Base-by-base conservation (phyloP, 2,888 invertebrate genomes). In the Standfussiana lucernea region DNA sequence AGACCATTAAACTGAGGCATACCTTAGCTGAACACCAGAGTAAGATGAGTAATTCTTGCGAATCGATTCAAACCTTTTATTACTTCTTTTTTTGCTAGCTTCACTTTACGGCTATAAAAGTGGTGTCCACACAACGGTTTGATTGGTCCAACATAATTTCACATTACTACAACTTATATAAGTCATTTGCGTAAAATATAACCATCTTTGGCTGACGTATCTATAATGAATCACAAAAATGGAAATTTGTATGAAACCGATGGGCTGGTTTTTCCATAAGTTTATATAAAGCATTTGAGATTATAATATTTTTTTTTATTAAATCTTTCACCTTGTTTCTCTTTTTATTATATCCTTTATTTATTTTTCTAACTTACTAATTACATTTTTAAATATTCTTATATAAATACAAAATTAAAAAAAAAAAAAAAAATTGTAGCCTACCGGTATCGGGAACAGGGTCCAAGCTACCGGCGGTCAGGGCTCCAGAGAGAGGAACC, bases 81-180 rank as follows among this genome's bases (percentile, higher is more conserved):
- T 45, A 5, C 1, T 42, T 7, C 2, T 77, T n/a, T 15, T n/a
- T 10, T 13, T 47, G 7, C 5, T 79, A 8, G 28, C 24, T 1
- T 40, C 67, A n/a, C 5, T 79, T 3, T 77, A 78, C 21, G 15
- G 11, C 3, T 77, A 78, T 59, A 0, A 21, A 40, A 35, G n/a
- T 66, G 7, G 24, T 3, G n/a, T 56, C 68, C 0, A 78, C 59
- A 32, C 47, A 32, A 7, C 28, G 56, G 2, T 69, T 69, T 24
- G 76, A 77, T 40, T 77, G 56, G 76, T 67, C 56, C 3, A 47
- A 68, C 11, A 15, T 76, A 4, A 40, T 75, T 18, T 21, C 56
- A 32, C 11, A 37, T 15, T 77, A 37, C 32, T 76, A 65, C 67
- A 37, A 66, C 21, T 32, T 76, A 2, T 77, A 45, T 37, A 61